Base-by-base conservation (phyloP, 2,888 invertebrate genomes). In the Siphonodentalium dalli region DNA sequence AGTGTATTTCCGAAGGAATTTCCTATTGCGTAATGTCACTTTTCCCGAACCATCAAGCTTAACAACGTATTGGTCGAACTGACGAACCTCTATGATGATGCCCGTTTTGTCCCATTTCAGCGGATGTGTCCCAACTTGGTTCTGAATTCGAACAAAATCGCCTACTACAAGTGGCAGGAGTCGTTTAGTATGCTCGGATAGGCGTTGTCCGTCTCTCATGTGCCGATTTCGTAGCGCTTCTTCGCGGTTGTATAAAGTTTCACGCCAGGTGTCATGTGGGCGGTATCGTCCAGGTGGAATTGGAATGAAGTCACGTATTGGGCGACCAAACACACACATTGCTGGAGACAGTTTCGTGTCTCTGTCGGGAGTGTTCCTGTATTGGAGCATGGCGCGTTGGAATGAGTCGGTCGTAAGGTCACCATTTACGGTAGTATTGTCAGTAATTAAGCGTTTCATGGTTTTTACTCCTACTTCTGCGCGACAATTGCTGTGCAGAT, bases 381-480 rank as follows among this genome's bases (percentile, higher is more conserved):
- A 59, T 26, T 50, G 26, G 20, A 63, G 60, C 38, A 61, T 41
- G 20, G 53, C 65, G 39, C 53, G 38, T 39, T 62, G 62, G 15
- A 63, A 60, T 26, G 46, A 47, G 34, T 64, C 59, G 8, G 28
- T 34, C 15, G 56, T 51, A 3, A 64, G 43, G 13, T 26, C 41
- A n/a, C 55, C 62, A 37, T 20, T 33, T 9, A 55, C 24, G 13
- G 27, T 41, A 0, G 68, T 65, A 46, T 70, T 73, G 53, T 69
- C 60, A 13, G 59, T 58, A 20, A 71, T 57, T 9, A 68, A 47
- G n/a, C 69, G 58, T 37, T 70, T 66, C 5, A 71, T 50, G 8
- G 69, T 68, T 39, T 72, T 68, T 2, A 70, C 64, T 0, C 65
- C 63, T 26, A 71, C 41, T 35, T 68, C 68, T 2, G 68, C 69